Percentiles rank a stretch among this genome's conserved stretches.
Evolutionary conservation across 2,113 vertebrate species (phyloP).

Genomic region (Tachysurus vachellii): DNA sequence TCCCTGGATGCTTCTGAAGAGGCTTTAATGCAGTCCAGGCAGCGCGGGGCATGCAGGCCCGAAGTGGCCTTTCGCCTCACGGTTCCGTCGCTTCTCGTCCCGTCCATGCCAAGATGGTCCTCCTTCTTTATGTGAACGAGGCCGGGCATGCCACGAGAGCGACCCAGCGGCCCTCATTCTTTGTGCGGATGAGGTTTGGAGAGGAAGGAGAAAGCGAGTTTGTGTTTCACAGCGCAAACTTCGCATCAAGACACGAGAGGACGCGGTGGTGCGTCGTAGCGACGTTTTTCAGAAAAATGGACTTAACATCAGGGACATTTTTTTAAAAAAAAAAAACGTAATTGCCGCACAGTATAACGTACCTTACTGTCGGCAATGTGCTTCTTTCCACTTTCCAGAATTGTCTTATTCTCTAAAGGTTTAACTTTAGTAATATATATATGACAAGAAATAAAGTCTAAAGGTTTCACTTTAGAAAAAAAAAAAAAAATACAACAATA

Average conservation of each 20-base stretch:
- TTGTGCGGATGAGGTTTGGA: slow-evolving; percentile 83
- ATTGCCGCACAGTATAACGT: slow-evolving; percentile 66
- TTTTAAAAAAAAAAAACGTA: slow-evolving; percentile 59
- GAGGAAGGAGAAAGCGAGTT: slow-evolving; percentile 73
- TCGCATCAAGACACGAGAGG: slow-evolving; percentile 71
- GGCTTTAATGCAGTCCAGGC: slow-evolving; percentile 66
- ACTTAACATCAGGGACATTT: slow-evolving; percentile 63
- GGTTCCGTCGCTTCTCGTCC: slow-evolving; percentile 66
- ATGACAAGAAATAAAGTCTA: slow-evolving; percentile 56
- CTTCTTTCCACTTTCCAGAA: slow-evolving; percentile 54
- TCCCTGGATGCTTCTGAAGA: slow-evolving; percentile 76
- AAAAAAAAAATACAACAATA: slow-evolving; percentile 19
- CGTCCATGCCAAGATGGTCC: slow-evolving; percentile 75
- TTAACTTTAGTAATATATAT: slow-evolving; percentile 46
- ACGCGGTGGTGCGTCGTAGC: slow-evolving; percentile 77
- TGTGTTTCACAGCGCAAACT: slow-evolving; percentile 60
- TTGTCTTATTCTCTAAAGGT: slow-evolving; percentile 53
- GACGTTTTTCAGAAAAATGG: slow-evolving; percentile 62
- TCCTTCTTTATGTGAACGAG: slow-evolving; percentile 77
- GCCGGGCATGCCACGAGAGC: slow-evolving; percentile 71
- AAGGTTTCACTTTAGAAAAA: slow-evolving; percentile 75
- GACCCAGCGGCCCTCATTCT: slow-evolving; percentile 78
- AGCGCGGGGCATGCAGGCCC: slow-evolving; percentile 64
- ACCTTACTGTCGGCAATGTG: slow-evolving; percentile 47
- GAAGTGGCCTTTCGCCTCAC: slow-evolving; percentile 55